Conservation (phyloP, 2,113 vertebrate genomes). For the Neopipo cinnamomea region DNA sequence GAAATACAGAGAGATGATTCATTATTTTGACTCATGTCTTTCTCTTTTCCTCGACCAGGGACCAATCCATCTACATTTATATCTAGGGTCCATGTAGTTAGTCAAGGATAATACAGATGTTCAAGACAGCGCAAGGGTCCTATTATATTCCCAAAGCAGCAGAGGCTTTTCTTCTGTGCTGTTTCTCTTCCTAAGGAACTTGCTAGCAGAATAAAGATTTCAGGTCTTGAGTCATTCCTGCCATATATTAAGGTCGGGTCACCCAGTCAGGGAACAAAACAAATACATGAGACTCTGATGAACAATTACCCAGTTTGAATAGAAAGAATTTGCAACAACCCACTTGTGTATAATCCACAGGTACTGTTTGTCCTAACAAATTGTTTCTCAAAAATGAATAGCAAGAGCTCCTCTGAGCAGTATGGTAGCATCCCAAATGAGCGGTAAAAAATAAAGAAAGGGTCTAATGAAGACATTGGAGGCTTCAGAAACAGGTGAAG, state of each 20-base stretch:
- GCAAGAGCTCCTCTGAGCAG: background rate
- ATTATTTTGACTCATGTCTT: background rate
- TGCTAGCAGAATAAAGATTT: background rate
- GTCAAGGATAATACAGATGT: background rate
- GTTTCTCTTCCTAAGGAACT: background rate
- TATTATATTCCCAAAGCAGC: background rate
- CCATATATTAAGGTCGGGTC: background rate
- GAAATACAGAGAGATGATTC: background rate
- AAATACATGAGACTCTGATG: background rate
- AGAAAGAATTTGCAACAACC: background rate
- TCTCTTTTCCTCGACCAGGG: background rate
- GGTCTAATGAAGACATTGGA: background rate
- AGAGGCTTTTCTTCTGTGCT: background rate
- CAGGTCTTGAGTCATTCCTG: background rate
- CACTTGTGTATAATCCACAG: background rate
- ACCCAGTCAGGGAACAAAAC: background rate
- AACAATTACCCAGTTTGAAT: background rate
- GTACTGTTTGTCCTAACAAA: background rate
- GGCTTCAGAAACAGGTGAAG: background rate
- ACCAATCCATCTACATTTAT: background rate
- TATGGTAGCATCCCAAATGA: background rate
- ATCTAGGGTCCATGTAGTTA: background rate
- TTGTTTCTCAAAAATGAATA: background rate
- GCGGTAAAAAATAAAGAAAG: background rate
- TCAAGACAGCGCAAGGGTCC: background rate